phyloP scores from a whole-genome alignment of 2,888 invertebrate species.

The Yponomeuta plumbellus region DNA sequence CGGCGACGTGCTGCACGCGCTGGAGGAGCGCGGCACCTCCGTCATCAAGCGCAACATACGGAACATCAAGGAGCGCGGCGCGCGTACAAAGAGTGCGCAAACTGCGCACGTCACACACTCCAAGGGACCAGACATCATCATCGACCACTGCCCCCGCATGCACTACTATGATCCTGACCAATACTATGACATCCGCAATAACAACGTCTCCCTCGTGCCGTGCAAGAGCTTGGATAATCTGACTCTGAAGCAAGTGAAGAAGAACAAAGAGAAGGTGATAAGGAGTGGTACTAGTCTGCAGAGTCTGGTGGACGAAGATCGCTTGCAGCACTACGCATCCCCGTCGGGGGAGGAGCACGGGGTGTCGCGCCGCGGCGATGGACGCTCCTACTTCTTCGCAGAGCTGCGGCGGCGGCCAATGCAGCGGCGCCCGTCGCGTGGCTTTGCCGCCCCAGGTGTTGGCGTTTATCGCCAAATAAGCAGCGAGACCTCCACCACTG shows the following conservation, averaged over 20 bases:
- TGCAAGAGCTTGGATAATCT: slow-evolving; percentile 72
- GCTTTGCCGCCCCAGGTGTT: slow-evolving; percentile 52
- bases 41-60: slow-evolving; percentile 64
- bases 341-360: slow-evolving; percentile 41
- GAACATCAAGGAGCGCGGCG: slow-evolving; percentile 58
- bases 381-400: slow-evolving; percentile 57
- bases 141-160: slow-evolving; percentile 57
- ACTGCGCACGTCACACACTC: slow-evolving; percentile 34
- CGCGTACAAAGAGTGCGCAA: slow-evolving; percentile 45
- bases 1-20: slow-evolving; percentile 49
- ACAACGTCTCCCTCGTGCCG: slow-evolving; percentile 51
- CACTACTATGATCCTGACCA: slow-evolving; percentile 57
- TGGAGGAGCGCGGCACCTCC: slow-evolving; percentile 59
- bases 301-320: slow-evolving; percentile 56
- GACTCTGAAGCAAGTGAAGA: slow-evolving; percentile 45
- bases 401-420: slow-evolving; percentile 49
- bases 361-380: slow-evolving; percentile 40
- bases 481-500: slow-evolving; percentile 40
- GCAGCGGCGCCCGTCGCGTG: slow-evolving; percentile 45
- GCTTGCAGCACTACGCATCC: slow-evolving; percentile 54
- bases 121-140: slow-evolving; percentile 55
- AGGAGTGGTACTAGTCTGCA: slow-evolving; percentile 60
- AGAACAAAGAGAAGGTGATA: slow-evolving; percentile 35
- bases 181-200: slow-evolving; percentile 58
- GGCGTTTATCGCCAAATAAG: slow-evolving; percentile 63